Base-by-base conservation (phyloP, 2,797 vertebrate genomes). In the Micropoecilia bifurca region DNA sequence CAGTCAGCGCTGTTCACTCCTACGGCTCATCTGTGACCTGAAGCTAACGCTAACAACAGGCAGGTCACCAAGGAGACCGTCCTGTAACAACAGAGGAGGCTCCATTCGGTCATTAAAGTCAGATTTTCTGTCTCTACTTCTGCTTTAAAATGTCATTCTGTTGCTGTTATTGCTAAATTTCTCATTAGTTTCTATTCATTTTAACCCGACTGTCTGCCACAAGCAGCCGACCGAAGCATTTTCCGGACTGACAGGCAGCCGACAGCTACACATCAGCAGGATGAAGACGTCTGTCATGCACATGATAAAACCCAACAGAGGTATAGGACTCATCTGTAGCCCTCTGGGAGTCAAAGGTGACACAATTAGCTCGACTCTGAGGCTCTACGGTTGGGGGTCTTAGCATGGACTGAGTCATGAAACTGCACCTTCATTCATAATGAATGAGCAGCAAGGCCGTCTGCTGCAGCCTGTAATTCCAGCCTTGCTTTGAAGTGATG, bases 341-440 rank as follows among this genome's bases (percentile, higher is more conserved):
- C 77, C 46, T 39, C 57, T 14, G 59, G 80, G 89, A 89, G 81
- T 81, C 87, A 92, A 80, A 89, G 90, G 92, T 94, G 92, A 92
- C 88, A 93, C 93, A 91, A 94, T 95, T 95, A 95, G 72, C 74
- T 79, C 6, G 3, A 48, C 79, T 41, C 73, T 61, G 43, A 71
- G 41, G 25, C 5, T 45, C 41, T 71, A n/a, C 12, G 12, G 18
- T 53, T 53, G 81, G 81, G 79, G 77, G 82, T 85, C 78, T 82
- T 71, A 20, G 72, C 79, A 80, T 89, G 89, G 91, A 93, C 80
- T 61, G 80, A 85, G 90, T 90, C 93, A 93, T 95, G 95, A 95
- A 92, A 88, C 78, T 28, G 80, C 85, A 82, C 79, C 84, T 92
- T 93, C 90, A 93, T 95, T 94, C 90, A 95, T 95, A 93, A 95